phyloP scores from a whole-genome alignment of 2,888 invertebrate genomes.

The Cabera pusaria region DNA sequence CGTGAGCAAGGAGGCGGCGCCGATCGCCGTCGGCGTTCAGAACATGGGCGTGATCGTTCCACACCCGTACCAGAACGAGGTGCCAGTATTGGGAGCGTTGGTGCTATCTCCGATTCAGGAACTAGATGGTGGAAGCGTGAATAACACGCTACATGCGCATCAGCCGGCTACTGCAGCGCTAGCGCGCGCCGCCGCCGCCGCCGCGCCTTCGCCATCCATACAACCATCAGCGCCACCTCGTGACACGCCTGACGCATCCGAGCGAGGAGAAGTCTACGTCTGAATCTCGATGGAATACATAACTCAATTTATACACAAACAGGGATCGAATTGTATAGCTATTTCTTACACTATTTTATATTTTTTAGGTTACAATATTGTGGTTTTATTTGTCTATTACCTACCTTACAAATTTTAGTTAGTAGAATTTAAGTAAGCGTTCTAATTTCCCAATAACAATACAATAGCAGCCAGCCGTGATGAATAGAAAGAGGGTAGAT shows the following conservation, averaged over 20 bases:
- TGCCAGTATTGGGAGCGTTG: slow-evolving; percentile 89
- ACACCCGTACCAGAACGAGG: slow-evolving; percentile 85
- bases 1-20: slow-evolving; percentile 80
- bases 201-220: slow-evolving; percentile 83
- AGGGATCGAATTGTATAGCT: slow-evolving; percentile 66
- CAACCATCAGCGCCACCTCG: slow-evolving; percentile 77
- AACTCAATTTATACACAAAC: slow-evolving; percentile 59
- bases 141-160: slow-evolving; percentile 88
- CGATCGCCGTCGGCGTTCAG: slow-evolving; percentile 80
- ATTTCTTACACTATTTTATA: slow-evolving; percentile 48
- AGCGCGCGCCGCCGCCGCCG: slow-evolving; percentile 86
- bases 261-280: slow-evolving; percentile 74
- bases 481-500: no score
- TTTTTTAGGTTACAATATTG: slow-evolving; percentile 36
- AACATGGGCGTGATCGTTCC: slow-evolving; percentile 88
- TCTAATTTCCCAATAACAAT: no score
- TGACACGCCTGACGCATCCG: slow-evolving; percentile 55
- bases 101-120: slow-evolving; percentile 93
- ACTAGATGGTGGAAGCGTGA: slow-evolving; percentile 89
- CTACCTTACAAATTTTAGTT: no score
- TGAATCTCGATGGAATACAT: slow-evolving; percentile 71
- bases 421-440: no score
- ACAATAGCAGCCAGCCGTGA: no score
- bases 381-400: slow-evolving; percentile 34
- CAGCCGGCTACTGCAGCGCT: slow-evolving; percentile 90